phyloP scores from a whole-genome alignment of 2,888 invertebrate genomes.

The Rhorus exstirpatorius region DNA sequence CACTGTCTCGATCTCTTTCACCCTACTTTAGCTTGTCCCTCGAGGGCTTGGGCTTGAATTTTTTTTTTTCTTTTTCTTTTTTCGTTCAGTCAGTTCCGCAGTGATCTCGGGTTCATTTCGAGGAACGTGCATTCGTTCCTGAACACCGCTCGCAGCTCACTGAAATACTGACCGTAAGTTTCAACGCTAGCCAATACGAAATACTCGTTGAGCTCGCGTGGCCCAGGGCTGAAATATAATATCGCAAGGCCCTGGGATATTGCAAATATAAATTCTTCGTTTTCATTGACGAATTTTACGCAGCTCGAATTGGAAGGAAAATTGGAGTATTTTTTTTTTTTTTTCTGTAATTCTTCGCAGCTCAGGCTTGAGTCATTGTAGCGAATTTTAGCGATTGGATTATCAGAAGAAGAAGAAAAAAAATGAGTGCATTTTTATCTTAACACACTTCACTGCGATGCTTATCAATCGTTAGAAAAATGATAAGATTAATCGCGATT shows the following conservation, averaged over 20 bases:
- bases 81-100: slow-evolving; percentile 9
- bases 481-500: slow-evolving; percentile 33
- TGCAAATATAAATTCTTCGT: neutral
- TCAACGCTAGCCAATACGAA: slow-evolving; percentile 56
- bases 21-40: slow-evolving; percentile 4
- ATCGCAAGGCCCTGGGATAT: neutral
- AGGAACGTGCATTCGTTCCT: slow-evolving; percentile 58
- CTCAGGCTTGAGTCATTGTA: neutral
- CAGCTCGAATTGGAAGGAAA: neutral
- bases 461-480: slow-evolving; percentile 35
- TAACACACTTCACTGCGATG: slow-evolving; percentile 24
- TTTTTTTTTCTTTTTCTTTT: slow-evolving; percentile 20
- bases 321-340: slow-evolving; percentile 1
- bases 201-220: slow-evolving; percentile 55
- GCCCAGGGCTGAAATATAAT: slow-evolving; percentile 52
- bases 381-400: neutral
- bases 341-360: neutral
- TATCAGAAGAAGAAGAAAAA: neutral
- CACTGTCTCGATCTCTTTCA: neutral
- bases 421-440: no score
- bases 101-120: slow-evolving; percentile 25
- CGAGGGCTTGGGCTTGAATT: neutral
- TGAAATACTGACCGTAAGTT: slow-evolving; percentile 56
- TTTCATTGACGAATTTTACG: neutral
- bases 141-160: slow-evolving; percentile 61